Conservation (phyloP, 2,113 vertebrate genomes). For the Zootoca vivipara region DNA sequence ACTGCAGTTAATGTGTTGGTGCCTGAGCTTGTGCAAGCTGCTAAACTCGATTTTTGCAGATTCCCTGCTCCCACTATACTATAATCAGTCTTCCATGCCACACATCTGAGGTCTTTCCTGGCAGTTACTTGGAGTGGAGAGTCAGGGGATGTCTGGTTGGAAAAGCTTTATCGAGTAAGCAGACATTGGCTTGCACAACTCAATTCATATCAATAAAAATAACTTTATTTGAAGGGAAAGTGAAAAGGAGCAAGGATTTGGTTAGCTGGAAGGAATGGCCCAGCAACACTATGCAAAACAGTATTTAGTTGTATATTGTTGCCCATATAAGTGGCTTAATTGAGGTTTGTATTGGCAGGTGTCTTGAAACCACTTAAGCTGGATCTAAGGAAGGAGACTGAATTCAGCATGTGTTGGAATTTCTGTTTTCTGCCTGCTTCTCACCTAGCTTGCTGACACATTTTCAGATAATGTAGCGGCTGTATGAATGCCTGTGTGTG, state of each 20-base stretch:
- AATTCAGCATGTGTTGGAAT: neutral
- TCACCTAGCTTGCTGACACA: neutral
- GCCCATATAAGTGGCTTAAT: neutral
- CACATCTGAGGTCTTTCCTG: no score
- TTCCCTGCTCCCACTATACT: neutral
- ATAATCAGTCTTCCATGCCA: neutral
- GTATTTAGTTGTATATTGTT: neutral
- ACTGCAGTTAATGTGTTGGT: neutral
- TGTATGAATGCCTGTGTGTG: neutral
- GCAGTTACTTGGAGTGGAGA: no score
- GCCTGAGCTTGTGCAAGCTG: neutral
- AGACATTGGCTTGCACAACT: neutral
- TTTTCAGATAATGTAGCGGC: neutral
- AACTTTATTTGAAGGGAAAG: neutral
- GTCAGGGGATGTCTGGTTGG: no score
- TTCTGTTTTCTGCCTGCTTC: neutral
- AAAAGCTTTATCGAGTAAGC: neutral
- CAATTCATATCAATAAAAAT: neutral
- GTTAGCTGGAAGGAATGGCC: neutral
- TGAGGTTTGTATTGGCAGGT: neutral
- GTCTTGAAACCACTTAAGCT: neutral
- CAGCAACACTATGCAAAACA: neutral
- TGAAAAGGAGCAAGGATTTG: neutral
- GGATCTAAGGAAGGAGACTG: neutral
- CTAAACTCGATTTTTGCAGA: neutral